These are phyloP conservation scores for Eucriotettix oculatus DNA, from an alignment of 2,888 invertebrate genomes.

Conservation along the genomic window DNA sequence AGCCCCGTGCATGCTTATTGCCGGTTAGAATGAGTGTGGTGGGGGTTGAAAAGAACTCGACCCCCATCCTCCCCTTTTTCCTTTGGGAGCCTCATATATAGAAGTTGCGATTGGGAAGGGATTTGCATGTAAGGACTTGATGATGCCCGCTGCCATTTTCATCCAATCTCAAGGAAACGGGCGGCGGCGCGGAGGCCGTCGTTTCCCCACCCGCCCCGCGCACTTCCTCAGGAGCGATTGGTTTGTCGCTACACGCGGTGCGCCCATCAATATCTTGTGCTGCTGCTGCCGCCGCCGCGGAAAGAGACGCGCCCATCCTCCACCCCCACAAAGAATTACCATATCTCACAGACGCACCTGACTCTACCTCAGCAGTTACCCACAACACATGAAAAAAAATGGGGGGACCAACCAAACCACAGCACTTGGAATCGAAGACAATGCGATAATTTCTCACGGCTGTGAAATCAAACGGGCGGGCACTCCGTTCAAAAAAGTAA, in stretches of 20 bases:
- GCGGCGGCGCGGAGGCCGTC: too few species aligned
- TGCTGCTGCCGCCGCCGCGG: too few species aligned
- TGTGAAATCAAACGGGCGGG: too few species aligned
- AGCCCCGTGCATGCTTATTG: not conserved
- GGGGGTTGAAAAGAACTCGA: not conserved
- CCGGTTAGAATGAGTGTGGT: not conserved
- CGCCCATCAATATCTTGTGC: not conserved
- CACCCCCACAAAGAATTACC: too few species aligned
- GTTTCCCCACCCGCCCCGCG: not conserved
- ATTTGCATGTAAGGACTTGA: constrained; percentile 1
- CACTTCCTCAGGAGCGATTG: not conserved
- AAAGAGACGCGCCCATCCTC: too few species aligned
- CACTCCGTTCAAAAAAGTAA: too few species aligned
- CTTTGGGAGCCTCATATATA: not conserved
- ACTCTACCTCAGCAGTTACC: too few species aligned
- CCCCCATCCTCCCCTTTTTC: not conserved
- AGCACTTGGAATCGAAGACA: too few species aligned
- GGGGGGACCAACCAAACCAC: too few species aligned
- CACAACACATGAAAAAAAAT: too few species aligned
- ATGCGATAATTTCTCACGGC: too few species aligned
- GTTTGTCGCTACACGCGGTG: not conserved
- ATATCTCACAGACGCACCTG: too few species aligned
- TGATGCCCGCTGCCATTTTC: constrained; percentile 2
- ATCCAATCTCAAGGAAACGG: constrained; percentile 10
- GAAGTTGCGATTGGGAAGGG: not conserved